phyloP scores from a whole-genome alignment of 2,797 vertebrate genomes.

The Staurois parvus region DNA sequence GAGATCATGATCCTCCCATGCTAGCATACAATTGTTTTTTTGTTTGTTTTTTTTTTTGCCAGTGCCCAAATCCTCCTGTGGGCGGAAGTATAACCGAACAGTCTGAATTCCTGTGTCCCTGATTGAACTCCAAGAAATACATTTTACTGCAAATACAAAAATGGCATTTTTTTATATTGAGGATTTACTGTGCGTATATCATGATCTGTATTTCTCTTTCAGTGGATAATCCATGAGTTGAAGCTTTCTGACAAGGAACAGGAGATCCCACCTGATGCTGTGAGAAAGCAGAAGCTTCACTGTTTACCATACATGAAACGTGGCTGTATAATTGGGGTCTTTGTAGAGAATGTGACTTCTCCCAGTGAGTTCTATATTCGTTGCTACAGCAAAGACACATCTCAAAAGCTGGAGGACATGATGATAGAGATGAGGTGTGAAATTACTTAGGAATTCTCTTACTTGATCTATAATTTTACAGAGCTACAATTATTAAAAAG shows the following conservation, averaged over 20 bases:
- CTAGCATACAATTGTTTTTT: too few relatives aligned
- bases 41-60: too few relatives aligned
- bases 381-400: conserved; percentile 76
- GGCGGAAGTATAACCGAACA: too few relatives aligned
- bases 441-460: neutral
- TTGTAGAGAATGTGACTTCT: conserved; percentile 82
- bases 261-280: conserved; percentile 83
- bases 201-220: conserved; percentile 31
- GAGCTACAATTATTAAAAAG: neutral
- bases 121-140: too few relatives aligned
- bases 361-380: conserved; percentile 89
- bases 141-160: too few relatives aligned
- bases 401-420: conserved; percentile 83
- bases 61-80: too few relatives aligned
- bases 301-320: conserved; percentile 71
- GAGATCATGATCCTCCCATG: too few relatives aligned
- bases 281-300: conserved; percentile 78
- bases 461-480: neutral
- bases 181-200: neutral
- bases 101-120: too few relatives aligned
- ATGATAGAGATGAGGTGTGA: conserved; percentile 93
- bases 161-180: neutral
- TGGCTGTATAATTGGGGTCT: conserved; percentile 79
- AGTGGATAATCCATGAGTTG: conserved; percentile 61
- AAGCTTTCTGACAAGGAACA: conserved; percentile 13